Conservation (phyloP, 2,888 invertebrate species). For the Drosophila kokeensis region DNA sequence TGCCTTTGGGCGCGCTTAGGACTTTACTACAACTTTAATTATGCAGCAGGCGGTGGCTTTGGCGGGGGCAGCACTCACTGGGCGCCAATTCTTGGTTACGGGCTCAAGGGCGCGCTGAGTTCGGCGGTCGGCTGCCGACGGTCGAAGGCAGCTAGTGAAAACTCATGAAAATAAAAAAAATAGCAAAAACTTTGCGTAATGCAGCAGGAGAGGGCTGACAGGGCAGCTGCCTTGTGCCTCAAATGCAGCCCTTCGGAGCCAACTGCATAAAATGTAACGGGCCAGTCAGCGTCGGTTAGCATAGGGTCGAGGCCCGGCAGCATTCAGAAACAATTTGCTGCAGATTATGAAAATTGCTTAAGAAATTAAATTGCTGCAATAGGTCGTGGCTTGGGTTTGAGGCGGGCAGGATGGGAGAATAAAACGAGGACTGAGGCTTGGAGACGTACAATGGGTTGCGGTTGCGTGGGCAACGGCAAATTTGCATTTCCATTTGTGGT, state of each 20-base stretch:
- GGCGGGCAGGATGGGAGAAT: background rate
- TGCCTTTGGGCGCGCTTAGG: slow-evolving; percentile 53
- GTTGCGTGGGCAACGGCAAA: slow-evolving; percentile 71
- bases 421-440: background rate
- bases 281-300: slow-evolving; percentile 40
- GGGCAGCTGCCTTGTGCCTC: slow-evolving; percentile 52
- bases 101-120: slow-evolving; percentile 60
- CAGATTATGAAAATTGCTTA: slow-evolving; percentile 83
- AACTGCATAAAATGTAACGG: slow-evolving; percentile 77
- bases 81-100: slow-evolving; percentile 11
- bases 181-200: slow-evolving; percentile 66
- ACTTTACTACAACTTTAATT: slow-evolving; percentile 74
- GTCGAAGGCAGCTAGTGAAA: slow-evolving; percentile 49
- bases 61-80: slow-evolving; percentile 10
- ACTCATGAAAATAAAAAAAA: slow-evolving; percentile 67
- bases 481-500: slow-evolving; percentile 80
- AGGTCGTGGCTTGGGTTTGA: slow-evolving; percentile 42
- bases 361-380: slow-evolving; percentile 82
- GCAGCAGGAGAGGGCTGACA: slow-evolving; percentile 43
- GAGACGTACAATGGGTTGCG: slow-evolving; percentile 43
- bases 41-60: slow-evolving; percentile 59
- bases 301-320: slow-evolving; percentile 51
- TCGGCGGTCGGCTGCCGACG: slow-evolving; percentile 15
- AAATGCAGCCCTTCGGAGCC: slow-evolving; percentile 59
- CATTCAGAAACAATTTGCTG: slow-evolving; percentile 82